Evolutionary conservation across 2,113 vertebrate genomes (phyloP).

Genomic region (Urocynchramus pylzowi): DNA sequence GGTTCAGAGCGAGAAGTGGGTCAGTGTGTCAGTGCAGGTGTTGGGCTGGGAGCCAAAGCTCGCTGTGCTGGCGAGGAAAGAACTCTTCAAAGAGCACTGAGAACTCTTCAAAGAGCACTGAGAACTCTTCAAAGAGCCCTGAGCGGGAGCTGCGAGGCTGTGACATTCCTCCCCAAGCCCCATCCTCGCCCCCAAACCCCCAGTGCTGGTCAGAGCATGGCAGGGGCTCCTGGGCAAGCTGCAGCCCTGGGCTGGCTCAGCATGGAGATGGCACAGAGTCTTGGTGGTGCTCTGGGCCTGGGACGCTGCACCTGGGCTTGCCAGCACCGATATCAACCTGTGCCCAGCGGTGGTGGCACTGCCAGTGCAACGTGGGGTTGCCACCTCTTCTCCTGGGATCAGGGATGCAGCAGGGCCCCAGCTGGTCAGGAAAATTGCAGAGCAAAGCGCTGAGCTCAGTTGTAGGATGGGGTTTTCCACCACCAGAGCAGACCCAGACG

Average conservation of each 20-base stretch:
- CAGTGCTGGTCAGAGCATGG: accelerated
- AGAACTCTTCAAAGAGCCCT: not conserved
- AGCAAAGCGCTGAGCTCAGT: accelerated
- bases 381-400: not conserved
- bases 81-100: not conserved
- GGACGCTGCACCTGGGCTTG: not conserved
- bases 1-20: not conserved
- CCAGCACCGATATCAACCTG: accelerated
- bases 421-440: not conserved
- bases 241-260: not conserved
- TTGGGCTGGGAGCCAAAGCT: conserved; percentile 25
- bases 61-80: not conserved
- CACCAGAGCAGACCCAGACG: not conserved
- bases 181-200: not conserved
- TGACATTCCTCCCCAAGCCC: accelerated
- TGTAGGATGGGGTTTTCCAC: not conserved
- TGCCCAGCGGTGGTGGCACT: accelerated
- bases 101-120: not conserved
- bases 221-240: not conserved
- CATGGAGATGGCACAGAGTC: accelerated
- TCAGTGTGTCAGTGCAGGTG: conserved; percentile 69
- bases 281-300: not conserved
- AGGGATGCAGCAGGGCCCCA: not conserved
- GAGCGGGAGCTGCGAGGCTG: not conserved
- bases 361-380: accelerated